These are phyloP conservation scores for Hapalemur alaotrensis DNA, from an alignment of 2,797 vertebrate species.

Conservation along the genomic window DNA sequence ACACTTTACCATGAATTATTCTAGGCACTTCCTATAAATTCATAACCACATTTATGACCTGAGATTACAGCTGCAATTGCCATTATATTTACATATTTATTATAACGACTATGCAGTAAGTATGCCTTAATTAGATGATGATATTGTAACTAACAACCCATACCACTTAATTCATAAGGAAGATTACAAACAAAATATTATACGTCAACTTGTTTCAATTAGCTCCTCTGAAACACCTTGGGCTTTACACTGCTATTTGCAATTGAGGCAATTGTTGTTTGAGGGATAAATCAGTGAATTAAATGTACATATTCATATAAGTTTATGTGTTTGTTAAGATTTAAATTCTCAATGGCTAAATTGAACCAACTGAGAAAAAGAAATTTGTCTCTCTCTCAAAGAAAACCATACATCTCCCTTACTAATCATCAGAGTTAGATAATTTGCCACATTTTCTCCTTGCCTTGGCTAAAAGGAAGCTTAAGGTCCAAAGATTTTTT, in stretches of 20 bases:
- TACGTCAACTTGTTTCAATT: constrained; percentile 57
- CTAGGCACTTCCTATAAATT: background rate
- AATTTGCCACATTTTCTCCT: background rate
- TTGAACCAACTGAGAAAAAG: background rate
- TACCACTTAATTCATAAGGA: constrained; percentile 57
- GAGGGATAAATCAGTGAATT: constrained; percentile 21
- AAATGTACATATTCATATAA: background rate
- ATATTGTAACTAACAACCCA: constrained; percentile 45
- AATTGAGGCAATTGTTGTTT: background rate
- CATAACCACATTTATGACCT: background rate
- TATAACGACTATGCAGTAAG: constrained; percentile 14
- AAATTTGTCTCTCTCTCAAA: background rate
- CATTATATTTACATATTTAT: constrained; percentile 50
- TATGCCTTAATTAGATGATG: constrained; percentile 61
- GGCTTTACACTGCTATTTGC: background rate
- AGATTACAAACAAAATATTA: constrained; percentile 59
- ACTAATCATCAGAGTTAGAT: background rate
- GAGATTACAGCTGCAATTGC: background rate
- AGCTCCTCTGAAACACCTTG: constrained; percentile 3
- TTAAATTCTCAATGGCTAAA: constrained; percentile 9
- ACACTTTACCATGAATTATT: background rate
- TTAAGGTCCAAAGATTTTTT: background rate
- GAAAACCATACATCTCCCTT: background rate
- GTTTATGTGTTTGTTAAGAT: background rate
- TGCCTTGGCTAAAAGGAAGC: background rate